Percentiles rank a stretch among this genome's conserved stretches.
These are phyloP conservation scores for Solen grandis DNA, from an alignment of 1,140 invertebrate species.

Conservation along the genomic window DNA sequence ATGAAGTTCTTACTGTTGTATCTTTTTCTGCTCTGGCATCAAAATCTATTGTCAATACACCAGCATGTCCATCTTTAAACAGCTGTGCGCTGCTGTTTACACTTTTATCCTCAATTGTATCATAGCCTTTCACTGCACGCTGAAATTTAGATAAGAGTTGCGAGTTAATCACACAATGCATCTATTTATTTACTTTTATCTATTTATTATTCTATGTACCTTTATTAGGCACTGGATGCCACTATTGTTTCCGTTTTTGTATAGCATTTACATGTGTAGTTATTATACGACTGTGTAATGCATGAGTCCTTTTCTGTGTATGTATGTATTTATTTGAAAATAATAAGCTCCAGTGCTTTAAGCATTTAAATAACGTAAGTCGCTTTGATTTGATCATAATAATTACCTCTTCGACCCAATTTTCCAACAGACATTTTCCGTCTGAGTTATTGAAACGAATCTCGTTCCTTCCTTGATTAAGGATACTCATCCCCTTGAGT, in stretches of 20 bases:
- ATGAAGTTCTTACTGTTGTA: constrained; percentile 74
- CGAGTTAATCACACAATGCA: background rate
- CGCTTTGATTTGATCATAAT: no score
- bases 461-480: constrained; percentile 78
- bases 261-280: no score
- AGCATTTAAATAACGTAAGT: no score
- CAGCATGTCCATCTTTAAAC: constrained; percentile 74
- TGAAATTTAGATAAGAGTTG: constrained; percentile 52
- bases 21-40: constrained; percentile 68
- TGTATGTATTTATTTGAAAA: no score
- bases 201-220: no score
- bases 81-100: constrained; percentile 67
- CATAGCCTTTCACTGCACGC: constrained; percentile 67
- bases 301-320: no score
- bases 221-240: no score
- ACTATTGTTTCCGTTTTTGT: no score
- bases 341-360: no score
- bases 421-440: constrained; percentile 79
- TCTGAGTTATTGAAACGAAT: constrained; percentile 78
- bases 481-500: constrained; percentile 69
- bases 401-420: constrained; percentile 73
- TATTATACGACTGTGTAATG: no score
- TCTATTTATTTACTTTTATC: no score
- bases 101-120: constrained; percentile 58
- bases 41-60: constrained; percentile 72